Conservation (phyloP, 2,888 invertebrate genomes). For the Amphipyra berbera region DNA sequence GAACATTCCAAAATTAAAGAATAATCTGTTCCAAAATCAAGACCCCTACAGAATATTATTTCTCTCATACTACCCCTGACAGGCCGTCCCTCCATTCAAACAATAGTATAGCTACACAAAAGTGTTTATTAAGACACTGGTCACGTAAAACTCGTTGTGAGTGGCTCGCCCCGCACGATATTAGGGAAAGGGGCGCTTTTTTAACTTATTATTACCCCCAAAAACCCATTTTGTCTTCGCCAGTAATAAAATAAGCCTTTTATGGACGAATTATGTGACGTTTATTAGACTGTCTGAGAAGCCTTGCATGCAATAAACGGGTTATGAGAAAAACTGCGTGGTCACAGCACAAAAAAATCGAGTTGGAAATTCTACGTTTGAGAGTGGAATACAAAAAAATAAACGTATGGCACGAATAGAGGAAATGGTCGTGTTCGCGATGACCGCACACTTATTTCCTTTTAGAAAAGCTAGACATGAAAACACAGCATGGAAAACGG, state of each 20-base stretch:
- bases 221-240: conserved; percentile 79
- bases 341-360: conserved; percentile 16
- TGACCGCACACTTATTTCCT: conserved; percentile 43
- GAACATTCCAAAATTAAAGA: conserved; percentile 21
- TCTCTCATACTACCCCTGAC: conserved; percentile 20
- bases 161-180: conserved; percentile 76
- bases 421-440: conserved; percentile 38
- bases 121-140: conserved; percentile 72
- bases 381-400: conserved; percentile 33
- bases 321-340: conserved; percentile 22
- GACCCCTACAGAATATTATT: conserved; percentile 18
- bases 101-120: conserved; percentile 59
- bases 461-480: conserved; percentile 36
- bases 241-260: conserved; percentile 67
- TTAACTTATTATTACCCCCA: conserved; percentile 79
- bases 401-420: conserved; percentile 8
- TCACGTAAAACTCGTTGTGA: conserved; percentile 83
- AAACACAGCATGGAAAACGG: conserved; percentile 23
- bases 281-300: conserved; percentile 61
- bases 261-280: conserved; percentile 67
- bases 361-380: conserved; percentile 21
- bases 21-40: conserved; percentile 45
- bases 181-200: conserved; percentile 78
- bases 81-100: conserved; percentile 36
- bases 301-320: conserved; percentile 45